These are phyloP conservation scores for Chaetogeoica ovagalla DNA, from an alignment of 2,888 invertebrate species.

Conservation along the genomic window DNA sequence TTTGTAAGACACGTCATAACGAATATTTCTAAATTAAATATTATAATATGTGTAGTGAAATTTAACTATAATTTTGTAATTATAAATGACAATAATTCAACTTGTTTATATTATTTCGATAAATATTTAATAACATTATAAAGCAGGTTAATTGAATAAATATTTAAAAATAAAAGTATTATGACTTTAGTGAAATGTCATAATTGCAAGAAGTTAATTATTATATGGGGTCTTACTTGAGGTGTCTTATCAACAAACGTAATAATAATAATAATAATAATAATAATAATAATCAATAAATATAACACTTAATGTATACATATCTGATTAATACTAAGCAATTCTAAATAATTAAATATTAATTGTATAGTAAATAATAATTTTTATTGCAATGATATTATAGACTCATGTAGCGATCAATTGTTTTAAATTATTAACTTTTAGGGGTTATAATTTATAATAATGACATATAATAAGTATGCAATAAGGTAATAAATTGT, in stretches of 20 bases:
- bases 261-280: background rate
- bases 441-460: background rate
- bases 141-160: background rate
- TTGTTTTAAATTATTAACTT: too few species aligned
- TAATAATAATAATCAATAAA: constrained; percentile 1
- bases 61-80: background rate
- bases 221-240: background rate
- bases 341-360: background rate
- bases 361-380: too few species aligned
- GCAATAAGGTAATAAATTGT: background rate
- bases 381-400: too few species aligned
- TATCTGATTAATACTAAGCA: background rate
- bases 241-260: background rate
- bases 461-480: background rate
- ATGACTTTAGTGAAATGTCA: background rate
- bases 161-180: background rate
- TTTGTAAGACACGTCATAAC: too few species aligned
- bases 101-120: background rate
- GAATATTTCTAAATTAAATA: too few species aligned
- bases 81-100: background rate
- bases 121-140: background rate
- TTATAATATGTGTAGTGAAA: background rate
- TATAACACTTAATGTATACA: background rate
- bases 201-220: background rate
- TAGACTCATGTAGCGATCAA: too few species aligned